Evolutionary conservation across 2,797 vertebrate genomes (phyloP).

Genomic region (Phoeniculus purpureus): DNA sequence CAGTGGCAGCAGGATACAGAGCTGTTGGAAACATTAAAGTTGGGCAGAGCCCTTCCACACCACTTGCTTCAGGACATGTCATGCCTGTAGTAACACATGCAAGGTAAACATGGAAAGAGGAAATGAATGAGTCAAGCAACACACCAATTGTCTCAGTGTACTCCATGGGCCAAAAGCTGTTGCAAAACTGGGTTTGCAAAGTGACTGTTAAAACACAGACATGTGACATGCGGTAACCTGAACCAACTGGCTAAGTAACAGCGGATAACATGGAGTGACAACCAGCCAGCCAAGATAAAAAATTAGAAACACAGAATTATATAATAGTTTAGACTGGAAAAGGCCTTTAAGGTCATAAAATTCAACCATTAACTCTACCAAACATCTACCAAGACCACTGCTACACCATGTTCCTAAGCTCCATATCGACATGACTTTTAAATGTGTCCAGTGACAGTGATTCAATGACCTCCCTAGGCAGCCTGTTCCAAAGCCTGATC

Average conservation of each 20-base stretch:
- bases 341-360: no score
- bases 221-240: background rate
- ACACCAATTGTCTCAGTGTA: fast-evolving
- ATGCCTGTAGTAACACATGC: background rate
- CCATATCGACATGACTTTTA: no score
- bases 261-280: background rate
- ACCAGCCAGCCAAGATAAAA: background rate
- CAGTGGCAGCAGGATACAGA: background rate
- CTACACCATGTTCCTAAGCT: no score
- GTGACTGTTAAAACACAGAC: background rate
- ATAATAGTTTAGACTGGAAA: no score
- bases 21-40: background rate
- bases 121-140: background rate
- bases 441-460: no score
- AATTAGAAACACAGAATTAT: no score
- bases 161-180: background rate
- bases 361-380: no score
- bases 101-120: background rate
- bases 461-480: no score
- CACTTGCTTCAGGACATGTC: background rate
- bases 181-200: background rate
- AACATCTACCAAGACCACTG: no score
- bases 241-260: background rate
- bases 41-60: background rate
- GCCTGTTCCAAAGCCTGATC: no score